Evolutionary conservation across 2,797 vertebrate genomes (phyloP), one percentile per base, ranked within the genome.

Genomic region (Darevskia nairensis): DNA sequence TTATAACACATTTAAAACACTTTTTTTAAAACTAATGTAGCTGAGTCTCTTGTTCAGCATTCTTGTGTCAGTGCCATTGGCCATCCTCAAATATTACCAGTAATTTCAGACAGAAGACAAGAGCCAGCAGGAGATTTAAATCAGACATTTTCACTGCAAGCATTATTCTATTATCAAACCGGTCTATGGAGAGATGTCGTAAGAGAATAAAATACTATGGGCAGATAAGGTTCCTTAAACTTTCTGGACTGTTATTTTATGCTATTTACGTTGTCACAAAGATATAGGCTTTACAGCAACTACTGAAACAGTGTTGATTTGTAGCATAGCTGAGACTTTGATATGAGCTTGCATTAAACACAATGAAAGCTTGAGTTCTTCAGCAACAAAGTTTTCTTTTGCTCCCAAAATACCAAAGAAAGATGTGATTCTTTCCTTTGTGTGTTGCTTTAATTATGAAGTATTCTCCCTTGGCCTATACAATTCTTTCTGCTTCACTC

Each of bases 261-360:
- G 39, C 64, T 74, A 64, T 85, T 85, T 39, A 79, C 6, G 29
- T 55, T 79, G 66, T 1, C 35, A 74, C 9, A 79, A 75, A 61
- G 35, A 74, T 44, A 13, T 32, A 46, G 27, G 35, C 35, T 80
- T 84, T 46, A 44, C 61, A 68, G 7, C 13, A 44, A 29, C 19
- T 55, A 39, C 32, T 69, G 17, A 82, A 68, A 77, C 11, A 15
- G 7, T 74, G 35, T 27, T 21, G 61, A 59, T 79, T 74, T 72
- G 68, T 69, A 79, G 64, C 19, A 32, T 46, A 74, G 50, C 77
- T 75, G 76, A 74, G 76, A 50, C 84, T 88, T 80, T 87, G 78
- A 81, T 9, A 9, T 79, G 44, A 29, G 35, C 21, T 35, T 80
- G 76, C 41, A 84, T 85, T 88, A 72, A 80, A 88, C 85, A 85